Evolutionary conservation across 2,797 vertebrate genomes (phyloP).

Genomic region (Sciaenops ocellatus): DNA sequence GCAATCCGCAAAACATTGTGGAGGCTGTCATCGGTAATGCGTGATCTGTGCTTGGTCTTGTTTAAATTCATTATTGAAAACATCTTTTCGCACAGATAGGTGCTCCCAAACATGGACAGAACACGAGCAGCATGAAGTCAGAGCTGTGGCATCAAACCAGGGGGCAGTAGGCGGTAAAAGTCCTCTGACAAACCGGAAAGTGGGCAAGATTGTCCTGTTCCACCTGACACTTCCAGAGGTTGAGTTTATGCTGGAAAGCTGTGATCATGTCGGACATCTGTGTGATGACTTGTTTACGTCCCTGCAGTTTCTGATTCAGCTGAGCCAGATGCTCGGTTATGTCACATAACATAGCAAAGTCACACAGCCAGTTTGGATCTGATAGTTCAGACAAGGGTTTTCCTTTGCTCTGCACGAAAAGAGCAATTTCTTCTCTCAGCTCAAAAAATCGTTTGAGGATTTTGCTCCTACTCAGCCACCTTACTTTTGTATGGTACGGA

Average conservation of each 20-base stretch:
- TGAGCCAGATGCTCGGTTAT: constrained; percentile 41
- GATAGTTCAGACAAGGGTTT: constrained; percentile 45
- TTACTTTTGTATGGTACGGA: too few relatives aligned
- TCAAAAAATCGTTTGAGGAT: constrained; percentile 34
- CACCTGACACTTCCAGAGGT: constrained; percentile 34
- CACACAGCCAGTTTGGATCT: constrained; percentile 47
- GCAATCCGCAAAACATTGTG: constrained; percentile 21
- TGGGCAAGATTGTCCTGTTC: constrained; percentile 39
- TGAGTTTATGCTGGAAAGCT: constrained; percentile 43
- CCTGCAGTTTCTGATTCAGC: constrained; percentile 42
- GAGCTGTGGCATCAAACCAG: constrained; percentile 34
- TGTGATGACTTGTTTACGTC: constrained; percentile 40
- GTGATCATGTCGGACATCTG: constrained; percentile 36
- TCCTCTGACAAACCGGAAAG: constrained; percentile 23
- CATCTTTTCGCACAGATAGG: constrained; percentile 36
- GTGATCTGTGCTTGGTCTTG: constrained; percentile 46
- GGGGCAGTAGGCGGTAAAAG: constrained; percentile 36
- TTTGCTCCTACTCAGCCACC: constrained; percentile 17
- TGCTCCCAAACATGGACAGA: constrained; percentile 46
- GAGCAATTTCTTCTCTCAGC: constrained; percentile 14
- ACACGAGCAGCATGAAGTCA: constrained; percentile 38
- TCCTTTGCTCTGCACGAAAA: constrained; percentile 46
- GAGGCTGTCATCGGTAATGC: constrained; percentile 21
- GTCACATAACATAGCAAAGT: constrained; percentile 46
- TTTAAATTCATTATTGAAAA: constrained; percentile 47